Conservation (phyloP, 1,140 invertebrate genomes). For the Heliconius nattereri region DNA sequence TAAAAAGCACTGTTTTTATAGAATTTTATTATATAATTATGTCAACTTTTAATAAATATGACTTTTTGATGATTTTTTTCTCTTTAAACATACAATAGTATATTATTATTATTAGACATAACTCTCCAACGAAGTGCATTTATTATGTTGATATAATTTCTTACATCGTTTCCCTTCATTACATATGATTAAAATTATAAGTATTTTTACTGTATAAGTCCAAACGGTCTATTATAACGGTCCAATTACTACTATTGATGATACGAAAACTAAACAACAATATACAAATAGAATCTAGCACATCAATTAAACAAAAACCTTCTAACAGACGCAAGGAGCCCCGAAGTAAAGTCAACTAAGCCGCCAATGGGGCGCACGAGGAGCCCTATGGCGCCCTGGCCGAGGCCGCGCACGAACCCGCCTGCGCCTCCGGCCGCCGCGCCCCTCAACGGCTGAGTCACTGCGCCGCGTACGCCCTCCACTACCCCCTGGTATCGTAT, state of each 20-base stretch:
- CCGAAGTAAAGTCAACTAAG: slow-evolving; percentile 64
- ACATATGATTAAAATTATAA: neutral
- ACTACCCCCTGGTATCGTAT: slow-evolving; percentile 53
- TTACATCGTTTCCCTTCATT: neutral
- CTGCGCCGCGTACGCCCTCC: slow-evolving; percentile 63
- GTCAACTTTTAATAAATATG: neutral
- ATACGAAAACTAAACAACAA: too few species aligned
- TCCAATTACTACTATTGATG: neutral
- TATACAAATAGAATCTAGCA: neutral
- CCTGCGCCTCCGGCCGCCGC: slow-evolving; percentile 52
- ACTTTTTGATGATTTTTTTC: neutral
- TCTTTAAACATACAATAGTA: neutral
- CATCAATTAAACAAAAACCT: slow-evolving; percentile 44
- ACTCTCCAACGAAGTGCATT: too few species aligned
- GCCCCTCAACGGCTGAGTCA: slow-evolving; percentile 55
- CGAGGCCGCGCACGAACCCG: slow-evolving; percentile 59
- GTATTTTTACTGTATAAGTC: neutral
- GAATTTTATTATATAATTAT: neutral
- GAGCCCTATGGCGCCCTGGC: slow-evolving; percentile 60
- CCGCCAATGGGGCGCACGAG: slow-evolving; percentile 62
- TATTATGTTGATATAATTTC: neutral
- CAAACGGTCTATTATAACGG: neutral
- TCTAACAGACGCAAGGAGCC: slow-evolving; percentile 58
- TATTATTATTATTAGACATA: too few species aligned
- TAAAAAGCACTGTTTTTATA: too few species aligned